Evolutionary conservation across 2,888 invertebrate genomes (phyloP), one percentile per base, ranked within the genome.

Genomic region (Latheticus oryzae): DNA sequence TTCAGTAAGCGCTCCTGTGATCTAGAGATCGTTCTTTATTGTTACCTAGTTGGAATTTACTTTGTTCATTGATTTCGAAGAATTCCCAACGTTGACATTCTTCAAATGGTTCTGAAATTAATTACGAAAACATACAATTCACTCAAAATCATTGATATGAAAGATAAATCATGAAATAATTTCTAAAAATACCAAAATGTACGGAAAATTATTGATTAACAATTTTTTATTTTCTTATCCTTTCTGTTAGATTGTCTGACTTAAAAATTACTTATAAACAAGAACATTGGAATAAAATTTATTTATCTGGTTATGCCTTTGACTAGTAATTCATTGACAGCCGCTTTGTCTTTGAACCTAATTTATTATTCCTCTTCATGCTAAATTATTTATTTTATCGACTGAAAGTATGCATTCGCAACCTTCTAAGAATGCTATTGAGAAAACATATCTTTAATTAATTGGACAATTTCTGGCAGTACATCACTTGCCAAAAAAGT

Each of bases 1-100:
- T 69, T 67, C 70, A 68, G 65, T 56, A 62, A 60, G 58, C 65
- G 61, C 63, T 64, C 57, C 61, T 57, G 42, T 33, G 52, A 52
- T 42, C 42, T 42, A 51, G 16, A 32, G 43, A 37, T 7, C 24
- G 50, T 56, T 56, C 40, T 56, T 56, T 56, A 56, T 48, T 50
- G 48, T 50, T 11, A 32, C 13, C 33, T 28, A 47, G 24, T 38
- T 38, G 26, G 50, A 56, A 50, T 56, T 48, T 50, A 56, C 48
- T 56, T 56, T 56, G 56, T 40, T 48, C 48, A 56, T 26, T 47
- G 42, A 48, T 56, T 56, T 32, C 37, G 35, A 9, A 28, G 60
- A 61, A 65, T 42, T 33, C 23, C 15, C 11, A 32, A 52, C 42
- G 32, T 5, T 9, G 3, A 16, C 5, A 17, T 15, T 3, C 8